Evolutionary conservation across 1,140 invertebrate species (phyloP), one percentile per base, ranked within the genome.

Genomic region (Planococcus citri): DNA sequence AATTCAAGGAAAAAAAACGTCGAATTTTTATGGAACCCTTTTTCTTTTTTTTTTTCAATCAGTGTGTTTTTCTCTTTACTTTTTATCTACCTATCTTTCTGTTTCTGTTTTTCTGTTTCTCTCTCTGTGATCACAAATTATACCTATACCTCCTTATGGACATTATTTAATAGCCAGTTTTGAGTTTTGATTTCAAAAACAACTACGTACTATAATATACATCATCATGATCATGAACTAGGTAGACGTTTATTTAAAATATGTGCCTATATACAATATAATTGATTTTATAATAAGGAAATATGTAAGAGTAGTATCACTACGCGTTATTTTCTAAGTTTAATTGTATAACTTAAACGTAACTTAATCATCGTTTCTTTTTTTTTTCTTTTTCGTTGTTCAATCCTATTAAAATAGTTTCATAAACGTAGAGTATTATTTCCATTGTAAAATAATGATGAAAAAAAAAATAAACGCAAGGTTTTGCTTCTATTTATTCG

Each of bases 331-430:
- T 51, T 9, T 51, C n/a, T 9, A 51, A n/a, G 17, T 51, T 51
- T 51, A 51, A 51, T 17, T 51, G 41, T 51, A n/a, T n/a, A 51
- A 51, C 41, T 14, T 51, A 51, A 51, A 51, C 41, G 41, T 51
- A 51, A 51, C n/a, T 51, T 51, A 51, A 51, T 51, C n/a, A 51
- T 51, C 41, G 41, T 51, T 51, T n/a, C n/a, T n/a, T n/a, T n/a
- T n/a, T n/a, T n/a, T n/a, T n/a, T n/a, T n/a, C n/a, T n/a, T n/a
- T n/a, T n/a, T 51, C 17, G 41, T 51, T n/a, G 41, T 51, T 20
- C 41, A 51, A 51, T 51, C 41, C n/a, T 51, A 51, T 51, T 51
- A 51, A 51, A 51, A 51, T 51, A 51, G 41, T 17, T 20, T 51
- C n/a, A 20, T 51, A 20, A 51, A 51, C 10, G 41, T 51, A 20